Evolutionary conservation across 2,888 invertebrate species (phyloP).

Genomic region (Trachelus troglodyta): DNA sequence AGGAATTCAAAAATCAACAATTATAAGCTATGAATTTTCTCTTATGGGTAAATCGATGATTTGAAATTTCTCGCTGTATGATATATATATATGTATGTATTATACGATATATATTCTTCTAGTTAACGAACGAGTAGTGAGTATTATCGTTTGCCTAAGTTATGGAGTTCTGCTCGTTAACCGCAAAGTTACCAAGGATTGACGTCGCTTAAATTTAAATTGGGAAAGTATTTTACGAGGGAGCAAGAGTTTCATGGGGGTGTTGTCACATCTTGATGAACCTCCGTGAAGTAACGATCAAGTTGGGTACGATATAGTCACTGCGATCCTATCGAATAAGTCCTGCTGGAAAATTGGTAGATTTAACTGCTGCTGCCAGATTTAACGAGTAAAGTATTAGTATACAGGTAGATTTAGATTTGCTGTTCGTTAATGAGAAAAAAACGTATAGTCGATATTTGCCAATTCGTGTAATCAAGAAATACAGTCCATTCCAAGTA

Average conservation of each 20-base stretch:
- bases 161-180: slow-evolving; percentile 65
- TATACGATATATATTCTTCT: not conserved
- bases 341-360: not conserved
- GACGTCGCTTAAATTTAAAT: slow-evolving; percentile 64
- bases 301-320: not conserved
- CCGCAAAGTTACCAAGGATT: slow-evolving; percentile 54
- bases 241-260: slow-evolving; percentile 61
- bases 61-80: not conserved
- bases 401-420: not conserved
- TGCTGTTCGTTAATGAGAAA: not conserved
- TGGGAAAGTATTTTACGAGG: slow-evolving; percentile 67
- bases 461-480: not conserved
- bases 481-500: not conserved
- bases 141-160: slow-evolving; percentile 50
- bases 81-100: too few species aligned
- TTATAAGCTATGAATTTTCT: not conserved
- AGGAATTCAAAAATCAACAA: not conserved
- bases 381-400: not conserved
- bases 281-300: slow-evolving; percentile 62
- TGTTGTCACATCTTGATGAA: slow-evolving; percentile 67
- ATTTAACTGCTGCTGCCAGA: not conserved
- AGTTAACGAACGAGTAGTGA: not conserved
- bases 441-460: not conserved
- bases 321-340: not conserved
- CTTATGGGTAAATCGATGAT: not conserved